Conservation (phyloP, 2,888 invertebrate genomes). For the Platycheirus rosarum region DNA sequence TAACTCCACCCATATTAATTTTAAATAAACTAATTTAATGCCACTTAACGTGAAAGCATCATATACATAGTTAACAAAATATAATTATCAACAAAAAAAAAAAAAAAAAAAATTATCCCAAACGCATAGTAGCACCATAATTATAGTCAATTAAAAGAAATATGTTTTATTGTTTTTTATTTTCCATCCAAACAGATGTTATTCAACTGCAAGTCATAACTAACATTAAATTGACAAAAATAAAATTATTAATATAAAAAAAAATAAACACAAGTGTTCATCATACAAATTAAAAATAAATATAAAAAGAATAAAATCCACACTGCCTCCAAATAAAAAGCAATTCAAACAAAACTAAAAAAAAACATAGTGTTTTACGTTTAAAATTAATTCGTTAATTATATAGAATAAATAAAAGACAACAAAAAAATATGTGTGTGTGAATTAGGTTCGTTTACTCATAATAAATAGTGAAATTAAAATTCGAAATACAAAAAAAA, state of each 20-base stretch:
- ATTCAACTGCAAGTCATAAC: too few relatives aligned
- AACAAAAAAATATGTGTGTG: constrained; percentile 9
- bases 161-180: too few relatives aligned
- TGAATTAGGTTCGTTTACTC: background rate
- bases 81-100: too few relatives aligned
- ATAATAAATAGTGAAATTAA: constrained; percentile 20
- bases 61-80: too few relatives aligned
- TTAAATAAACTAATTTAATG: too few relatives aligned
- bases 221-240: background rate
- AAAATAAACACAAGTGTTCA: constrained; percentile 52
- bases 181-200: background rate
- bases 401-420: constrained; percentile 21
- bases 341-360: constrained; percentile 48
- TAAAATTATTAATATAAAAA: constrained; percentile 5
- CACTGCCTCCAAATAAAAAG: constrained; percentile 62
- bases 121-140: background rate
- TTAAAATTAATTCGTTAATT: constrained; percentile 15
- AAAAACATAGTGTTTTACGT: constrained; percentile 6
- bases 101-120: too few relatives aligned
- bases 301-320: constrained; percentile 12
- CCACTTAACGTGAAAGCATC: too few relatives aligned
- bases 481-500: background rate
- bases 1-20: too few relatives aligned
- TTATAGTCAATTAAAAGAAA: background rate
- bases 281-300: constrained; percentile 32